Evolutionary conservation across 2,113 vertebrate genomes (phyloP).

Genomic region (Vimba vimba): DNA sequence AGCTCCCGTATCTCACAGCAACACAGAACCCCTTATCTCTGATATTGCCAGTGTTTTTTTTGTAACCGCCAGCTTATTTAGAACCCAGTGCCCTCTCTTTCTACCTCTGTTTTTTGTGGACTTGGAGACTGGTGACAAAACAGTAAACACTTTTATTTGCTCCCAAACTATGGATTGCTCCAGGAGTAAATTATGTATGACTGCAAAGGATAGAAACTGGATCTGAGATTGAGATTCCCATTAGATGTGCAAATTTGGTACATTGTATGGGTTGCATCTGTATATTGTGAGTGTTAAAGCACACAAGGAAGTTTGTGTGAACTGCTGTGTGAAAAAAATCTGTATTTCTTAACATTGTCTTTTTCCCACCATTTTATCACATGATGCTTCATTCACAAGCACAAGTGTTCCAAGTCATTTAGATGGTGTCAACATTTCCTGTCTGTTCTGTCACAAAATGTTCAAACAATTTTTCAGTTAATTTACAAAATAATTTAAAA

Average conservation of each 20-base stretch:
- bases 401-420: background rate
- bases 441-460: constrained; percentile 11
- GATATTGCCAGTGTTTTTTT: background rate
- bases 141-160: constrained; percentile 14
- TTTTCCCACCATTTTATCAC: background rate
- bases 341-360: constrained; percentile 5
- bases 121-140: constrained; percentile 22
- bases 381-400: background rate
- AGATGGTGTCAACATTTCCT: constrained; percentile 22
- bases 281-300: background rate
- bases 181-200: constrained; percentile 39
- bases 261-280: background rate
- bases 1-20: constrained; percentile 42
- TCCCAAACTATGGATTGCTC: constrained; percentile 13
- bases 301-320: background rate
- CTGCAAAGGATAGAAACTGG: constrained; percentile 6
- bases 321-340: background rate
- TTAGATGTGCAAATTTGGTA: constrained; percentile 2
- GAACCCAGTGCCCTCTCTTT: constrained; percentile 4
- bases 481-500: constrained; percentile 23
- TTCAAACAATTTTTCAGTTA: background rate
- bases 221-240: constrained; percentile 1
- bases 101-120: background rate
- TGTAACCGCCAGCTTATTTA: constrained; percentile 11
- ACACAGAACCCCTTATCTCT: constrained; percentile 41